Conservation (phyloP, 2,888 invertebrate species). For the Aricia artaxerxes region DNA sequence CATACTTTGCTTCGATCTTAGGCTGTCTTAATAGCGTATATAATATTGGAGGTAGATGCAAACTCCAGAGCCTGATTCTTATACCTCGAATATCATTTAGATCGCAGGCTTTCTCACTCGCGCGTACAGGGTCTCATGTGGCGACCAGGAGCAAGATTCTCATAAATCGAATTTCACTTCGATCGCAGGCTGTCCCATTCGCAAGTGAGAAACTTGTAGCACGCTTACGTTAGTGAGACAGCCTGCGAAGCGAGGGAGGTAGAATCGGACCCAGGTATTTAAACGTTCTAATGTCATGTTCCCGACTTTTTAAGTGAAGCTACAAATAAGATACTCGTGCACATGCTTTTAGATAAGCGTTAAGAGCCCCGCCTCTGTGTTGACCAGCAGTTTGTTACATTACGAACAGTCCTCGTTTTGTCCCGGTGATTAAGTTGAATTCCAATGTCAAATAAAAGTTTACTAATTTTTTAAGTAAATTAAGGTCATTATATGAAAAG, state of each 20-base stretch:
- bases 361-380: slow-evolving; percentile 51
- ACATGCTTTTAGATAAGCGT: slow-evolving; percentile 58
- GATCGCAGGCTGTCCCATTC: not conserved
- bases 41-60: too few species aligned
- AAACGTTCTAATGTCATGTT: slow-evolving; percentile 52
- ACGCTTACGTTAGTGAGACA: too few species aligned
- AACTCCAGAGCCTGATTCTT: too few species aligned
- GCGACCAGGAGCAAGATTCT: too few species aligned
- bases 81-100: too few species aligned
- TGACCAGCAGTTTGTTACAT: slow-evolving; percentile 42
- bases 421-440: not conserved
- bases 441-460: not conserved
- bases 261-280: slow-evolving; percentile 16
- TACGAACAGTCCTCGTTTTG: slow-evolving; percentile 13
- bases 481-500: too few species aligned
- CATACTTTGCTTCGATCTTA: not conserved
- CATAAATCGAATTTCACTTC: not conserved
- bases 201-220: not conserved
- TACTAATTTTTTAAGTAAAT: too few species aligned
- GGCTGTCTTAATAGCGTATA: too few species aligned
- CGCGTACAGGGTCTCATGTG: too few species aligned
- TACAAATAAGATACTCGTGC: slow-evolving; percentile 55
- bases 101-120: too few species aligned
- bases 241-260: not conserved
- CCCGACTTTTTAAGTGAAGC: slow-evolving; percentile 48